Evolutionary conservation across 2,888 invertebrate species (phyloP).

Genomic region (Rhabditoides inermis): DNA sequence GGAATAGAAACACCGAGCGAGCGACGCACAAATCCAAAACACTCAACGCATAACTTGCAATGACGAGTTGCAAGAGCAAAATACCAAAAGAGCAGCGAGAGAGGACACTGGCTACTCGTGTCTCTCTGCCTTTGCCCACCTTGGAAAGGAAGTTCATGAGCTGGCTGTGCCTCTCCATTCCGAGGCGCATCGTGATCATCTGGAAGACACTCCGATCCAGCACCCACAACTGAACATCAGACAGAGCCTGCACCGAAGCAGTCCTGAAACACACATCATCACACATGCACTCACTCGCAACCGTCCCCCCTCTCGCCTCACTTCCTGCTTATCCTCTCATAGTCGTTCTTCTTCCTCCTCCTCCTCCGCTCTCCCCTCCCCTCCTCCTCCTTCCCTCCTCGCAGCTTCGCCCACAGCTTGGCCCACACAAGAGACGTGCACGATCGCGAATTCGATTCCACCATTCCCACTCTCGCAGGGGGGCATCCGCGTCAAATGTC

Average conservation of each 20-base stretch:
- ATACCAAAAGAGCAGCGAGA: no score
- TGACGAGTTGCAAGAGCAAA: no score
- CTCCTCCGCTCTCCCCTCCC: background rate
- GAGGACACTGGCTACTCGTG: no score
- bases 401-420: no score
- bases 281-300: background rate
- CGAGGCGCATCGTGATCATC: constrained; percentile 77
- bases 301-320: background rate
- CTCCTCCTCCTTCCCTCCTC: background rate
- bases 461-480: background rate
- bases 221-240: constrained; percentile 79
- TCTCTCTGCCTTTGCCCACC: constrained; percentile 24
- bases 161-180: constrained; percentile 75
- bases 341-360: constrained; percentile 1
- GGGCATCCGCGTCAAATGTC: no score
- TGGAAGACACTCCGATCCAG: constrained; percentile 79
- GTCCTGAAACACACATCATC: constrained; percentile 26
- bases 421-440: background rate
- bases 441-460: background rate
- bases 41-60: no score
- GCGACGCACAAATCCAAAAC: no score
- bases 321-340: background rate
- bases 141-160: constrained; percentile 70
- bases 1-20: no score
- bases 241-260: constrained; percentile 61